These are phyloP conservation scores for Erebia epiphron DNA, from an alignment of 2,888 invertebrate species.

Conservation along the genomic window DNA sequence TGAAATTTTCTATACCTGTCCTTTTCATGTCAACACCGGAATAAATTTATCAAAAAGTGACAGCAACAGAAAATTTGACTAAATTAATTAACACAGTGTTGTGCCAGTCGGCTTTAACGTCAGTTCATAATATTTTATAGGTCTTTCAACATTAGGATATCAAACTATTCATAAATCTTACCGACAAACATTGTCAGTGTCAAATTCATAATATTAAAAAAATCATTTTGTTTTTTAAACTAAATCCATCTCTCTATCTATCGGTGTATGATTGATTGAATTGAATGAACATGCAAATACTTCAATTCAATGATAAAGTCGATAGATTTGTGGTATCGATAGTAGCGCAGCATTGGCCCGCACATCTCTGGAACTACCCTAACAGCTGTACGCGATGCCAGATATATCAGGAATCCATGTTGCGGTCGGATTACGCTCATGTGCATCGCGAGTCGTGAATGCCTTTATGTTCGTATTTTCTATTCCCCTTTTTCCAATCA, in stretches of 20 bases:
- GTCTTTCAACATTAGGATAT: too few species aligned
- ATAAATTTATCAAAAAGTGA: too few species aligned
- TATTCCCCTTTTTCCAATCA: constrained; percentile 8
- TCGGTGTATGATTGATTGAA: not conserved
- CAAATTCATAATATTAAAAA: too few species aligned
- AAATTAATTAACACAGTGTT: too few species aligned
- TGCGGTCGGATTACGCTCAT: not conserved
- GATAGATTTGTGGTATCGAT: constrained; percentile 6
- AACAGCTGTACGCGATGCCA: not conserved
- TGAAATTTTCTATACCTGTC: too few species aligned
- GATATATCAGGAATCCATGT: not conserved
- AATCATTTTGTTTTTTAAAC: too few species aligned
- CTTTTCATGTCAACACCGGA: too few species aligned
- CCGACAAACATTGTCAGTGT: too few species aligned
- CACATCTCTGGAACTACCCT: not conserved
- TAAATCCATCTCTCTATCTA: not conserved
- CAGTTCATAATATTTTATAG: too few species aligned
- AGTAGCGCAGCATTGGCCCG: constrained; percentile 10
- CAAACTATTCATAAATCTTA: too few species aligned
- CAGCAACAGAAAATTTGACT: too few species aligned
- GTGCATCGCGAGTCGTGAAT: not conserved
- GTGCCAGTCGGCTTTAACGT: too few species aligned
- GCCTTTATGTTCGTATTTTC: constrained; percentile 10
- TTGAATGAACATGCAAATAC: not conserved
- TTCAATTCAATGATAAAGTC: constrained; percentile 1